A percentile compares a stretch with the other conserved stretches of the same genome.
Evolutionary conservation across 2,113 vertebrate species (phyloP).

Genomic region (Onychostruthus taczanowskii): DNA sequence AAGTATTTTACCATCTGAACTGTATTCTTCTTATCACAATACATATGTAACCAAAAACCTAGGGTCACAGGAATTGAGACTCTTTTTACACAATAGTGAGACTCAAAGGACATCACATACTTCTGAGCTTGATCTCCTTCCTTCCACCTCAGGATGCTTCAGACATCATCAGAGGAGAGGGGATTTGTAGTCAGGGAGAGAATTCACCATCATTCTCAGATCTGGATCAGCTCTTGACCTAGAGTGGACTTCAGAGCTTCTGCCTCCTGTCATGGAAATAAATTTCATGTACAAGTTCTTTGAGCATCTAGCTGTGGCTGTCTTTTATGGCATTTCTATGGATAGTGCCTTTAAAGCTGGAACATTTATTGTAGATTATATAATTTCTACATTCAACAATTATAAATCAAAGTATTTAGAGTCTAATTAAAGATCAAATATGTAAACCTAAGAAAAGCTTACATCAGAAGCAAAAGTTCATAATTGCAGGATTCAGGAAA

Average conservation of each 20-base stretch:
- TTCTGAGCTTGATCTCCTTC: background rate
- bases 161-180: background rate
- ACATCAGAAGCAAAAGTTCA: background rate
- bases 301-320: background rate
- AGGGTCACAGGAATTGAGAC: background rate
- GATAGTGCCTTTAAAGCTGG: background rate
- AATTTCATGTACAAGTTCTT: background rate
- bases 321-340: background rate
- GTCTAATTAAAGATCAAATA: background rate
- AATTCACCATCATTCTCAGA: background rate
- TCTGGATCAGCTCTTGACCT: background rate
- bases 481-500: background rate
- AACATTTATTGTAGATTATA: background rate
- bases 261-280: background rate
- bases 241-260: background rate
- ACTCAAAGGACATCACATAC: background rate
- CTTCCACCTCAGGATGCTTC: background rate
- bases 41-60: background rate
- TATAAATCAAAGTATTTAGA: background rate
- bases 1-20: background rate
- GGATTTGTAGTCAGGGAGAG: background rate
- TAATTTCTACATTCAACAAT: background rate
- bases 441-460: background rate
- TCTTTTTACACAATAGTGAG: background rate
- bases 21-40: background rate